Evolutionary conservation across 2,888 invertebrate species (phyloP), one percentile per base, ranked within the genome.

Genomic region (Drosophila neotestacea): DNA sequence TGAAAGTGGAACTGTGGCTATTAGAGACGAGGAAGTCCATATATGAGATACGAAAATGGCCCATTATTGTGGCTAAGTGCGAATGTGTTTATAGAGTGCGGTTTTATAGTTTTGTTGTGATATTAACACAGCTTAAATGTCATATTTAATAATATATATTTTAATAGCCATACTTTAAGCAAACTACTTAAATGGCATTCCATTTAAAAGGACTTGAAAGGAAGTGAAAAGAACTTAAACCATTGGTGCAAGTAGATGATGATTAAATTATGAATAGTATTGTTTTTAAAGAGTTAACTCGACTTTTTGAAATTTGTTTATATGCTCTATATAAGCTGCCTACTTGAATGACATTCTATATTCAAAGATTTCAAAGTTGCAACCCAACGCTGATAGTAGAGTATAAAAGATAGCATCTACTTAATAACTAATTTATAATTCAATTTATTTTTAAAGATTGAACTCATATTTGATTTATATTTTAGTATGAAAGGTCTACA

Each of bases 11-110:
- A 55, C 68, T 42, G 51, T n/a, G 13, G 7, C 58, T 32, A 27
- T 58, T 46, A 28, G 69, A 64, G 52, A 69, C 50, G 61, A 73
- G 76, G 76, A 78, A 76, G 76, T 39, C 64, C 79, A 62, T 69
- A 52, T 77, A 69, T 52, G 63, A 41, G 55, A 1, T 22, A 41
- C 39, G 38, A 52, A 60, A 48, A 68, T 73, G 56, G 51, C 41
- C 73, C 59, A 78, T 65, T 58, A 67, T 32, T 58, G 27, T 30
- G 46, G 27, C 9, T 22, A 36, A 34, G 55, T 55, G 32, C 39
- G 11, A 51, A 34, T 61, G 32, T 55, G 62, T 59, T 63, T 58
- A 77, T 22, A 46, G 56, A 47, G 36, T 64, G 59, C 41, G 52
- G 44, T 54, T 68, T 48, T 52, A 68, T 58, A 48, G 69, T 34